Evolutionary conservation across 1,140 invertebrate genomes (phyloP), one percentile per base, ranked within the genome.

Genomic region (Zaprionus africanus): DNA sequence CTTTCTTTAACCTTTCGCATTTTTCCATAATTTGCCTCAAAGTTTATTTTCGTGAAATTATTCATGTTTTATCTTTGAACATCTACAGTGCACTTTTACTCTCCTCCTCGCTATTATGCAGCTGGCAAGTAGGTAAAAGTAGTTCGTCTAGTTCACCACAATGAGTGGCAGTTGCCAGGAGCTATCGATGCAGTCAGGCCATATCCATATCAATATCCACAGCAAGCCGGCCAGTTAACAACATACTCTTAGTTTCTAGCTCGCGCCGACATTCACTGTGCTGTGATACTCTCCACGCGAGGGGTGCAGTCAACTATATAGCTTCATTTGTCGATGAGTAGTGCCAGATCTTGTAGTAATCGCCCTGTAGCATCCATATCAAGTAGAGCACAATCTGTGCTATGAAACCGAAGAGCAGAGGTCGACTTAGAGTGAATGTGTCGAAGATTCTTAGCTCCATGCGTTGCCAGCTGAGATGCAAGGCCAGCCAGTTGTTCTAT

Each of bases 141-240:
- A 62, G 72, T 75, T 70, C 22, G 38, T 34, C 72, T 51, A 75
- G 41, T 75, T 75, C 49, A 22, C 4, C 36, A 56, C 49, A 56
- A 54, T 60, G 64, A 60, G 17, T 59, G 62, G 54, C 64, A 34
- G 65, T 22, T 28, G 38, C 36, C 53, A 58, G 65, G 34, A 63
- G 72, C 60, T 36, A 51, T 68, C 56, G 43, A 59, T 59, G 28
- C 38, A 43, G 34, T 71, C 38, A 41, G 49, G n/a, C 53, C 64
- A 74, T 74, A 69, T 69, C 51, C 28, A 76, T 63, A 59, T 70
- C 68, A 34, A 71, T 59, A 70, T 54, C 51, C 12, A 64, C 57
- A 15, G 31, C 31, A 34, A 34, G 31, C 24, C 22, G 34, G 58
- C 65, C 54, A 64, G 65, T 46, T 69, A 49, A 41, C 38, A 49